Evolutionary conservation across 2,797 vertebrate genomes (phyloP).

Genomic region (Acrossocheilus fasciatus): DNA sequence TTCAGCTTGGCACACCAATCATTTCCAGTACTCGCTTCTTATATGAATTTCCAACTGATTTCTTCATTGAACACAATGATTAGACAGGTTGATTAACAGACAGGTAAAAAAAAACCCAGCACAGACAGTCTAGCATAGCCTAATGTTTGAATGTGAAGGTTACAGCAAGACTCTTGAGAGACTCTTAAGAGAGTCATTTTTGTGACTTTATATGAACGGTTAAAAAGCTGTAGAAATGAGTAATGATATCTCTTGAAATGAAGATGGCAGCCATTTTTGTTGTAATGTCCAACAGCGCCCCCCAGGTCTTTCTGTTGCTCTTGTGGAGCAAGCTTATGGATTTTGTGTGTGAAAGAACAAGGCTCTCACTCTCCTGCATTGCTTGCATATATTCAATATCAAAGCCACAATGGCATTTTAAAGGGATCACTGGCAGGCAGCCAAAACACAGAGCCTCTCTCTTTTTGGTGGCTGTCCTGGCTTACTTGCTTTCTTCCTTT

Average conservation of each 20-base stretch:
- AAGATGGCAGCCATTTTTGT: constrained; percentile 46
- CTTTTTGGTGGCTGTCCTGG: constrained; percentile 44
- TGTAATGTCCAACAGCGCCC: constrained; percentile 40
- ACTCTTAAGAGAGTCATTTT: not conserved
- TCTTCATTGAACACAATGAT: constrained; percentile 72
- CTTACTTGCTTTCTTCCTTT: constrained; percentile 35
- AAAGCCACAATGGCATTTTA: constrained; percentile 74
- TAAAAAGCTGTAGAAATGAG: not conserved
- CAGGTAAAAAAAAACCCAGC: not conserved
- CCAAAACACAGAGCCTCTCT: constrained; percentile 59
- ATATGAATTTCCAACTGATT: constrained; percentile 71
- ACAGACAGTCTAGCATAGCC: not conserved
- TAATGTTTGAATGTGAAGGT: not conserved
- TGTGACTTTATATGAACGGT: not conserved
- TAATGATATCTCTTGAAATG: not conserved
- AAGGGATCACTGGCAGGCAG: constrained; percentile 73
- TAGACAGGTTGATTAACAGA: constrained; percentile 54
- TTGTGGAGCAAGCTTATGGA: constrained; percentile 26
- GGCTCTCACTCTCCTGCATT: constrained; percentile 56
- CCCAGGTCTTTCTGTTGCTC: constrained; percentile 31
- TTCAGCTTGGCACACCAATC: constrained; percentile 67
- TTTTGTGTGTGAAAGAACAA: constrained; percentile 45
- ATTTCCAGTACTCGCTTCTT: constrained; percentile 68
- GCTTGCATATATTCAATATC: constrained; percentile 71
- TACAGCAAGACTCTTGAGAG: not conserved